These are phyloP conservation scores for Diloba caeruleocephala DNA, from an alignment of 2,888 invertebrate genomes.

Conservation along the genomic window DNA sequence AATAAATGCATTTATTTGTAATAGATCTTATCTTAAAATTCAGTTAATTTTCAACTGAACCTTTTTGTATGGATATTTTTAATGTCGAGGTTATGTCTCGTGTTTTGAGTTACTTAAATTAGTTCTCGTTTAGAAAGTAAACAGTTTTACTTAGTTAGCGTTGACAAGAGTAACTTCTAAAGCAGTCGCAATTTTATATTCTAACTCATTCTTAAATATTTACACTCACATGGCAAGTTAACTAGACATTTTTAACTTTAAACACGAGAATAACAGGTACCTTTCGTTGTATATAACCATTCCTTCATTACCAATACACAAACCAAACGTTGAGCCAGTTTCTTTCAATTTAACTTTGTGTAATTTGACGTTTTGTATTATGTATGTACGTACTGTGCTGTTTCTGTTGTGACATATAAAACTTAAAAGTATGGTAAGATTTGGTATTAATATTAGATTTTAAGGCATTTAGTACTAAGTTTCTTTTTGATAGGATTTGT, in stretches of 20 bases:
- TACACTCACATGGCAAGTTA: too few species aligned
- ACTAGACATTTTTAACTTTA: neutral
- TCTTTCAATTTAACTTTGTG: constrained; percentile 53
- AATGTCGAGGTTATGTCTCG: constrained; percentile 5
- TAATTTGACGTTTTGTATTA: constrained; percentile 32
- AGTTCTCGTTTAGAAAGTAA: neutral
- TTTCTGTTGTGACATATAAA: constrained; percentile 17
- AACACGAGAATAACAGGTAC: constrained; percentile 4
- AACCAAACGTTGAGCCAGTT: constrained; percentile 83
- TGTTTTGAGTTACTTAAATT: neutral
- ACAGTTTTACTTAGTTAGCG: neutral
- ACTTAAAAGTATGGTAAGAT: too few species aligned
- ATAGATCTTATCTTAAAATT: constrained; percentile 25
- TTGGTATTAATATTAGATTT: too few species aligned
- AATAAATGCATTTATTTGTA: constrained; percentile 42
- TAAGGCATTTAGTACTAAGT: too few species aligned
- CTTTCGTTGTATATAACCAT: constrained; percentile 56
- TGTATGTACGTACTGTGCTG: constrained; percentile 18
- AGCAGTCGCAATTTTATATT: too few species aligned
- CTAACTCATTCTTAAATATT: too few species aligned
- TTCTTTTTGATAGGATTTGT: too few species aligned
- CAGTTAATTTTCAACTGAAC: constrained; percentile 4
- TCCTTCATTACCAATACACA: constrained; percentile 69
- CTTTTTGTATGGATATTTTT: constrained; percentile 3
- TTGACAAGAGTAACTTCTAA: neutral